phyloP scores from a whole-genome alignment of 2,888 invertebrate genomes.

The Chalcosyrphus nemorum region DNA sequence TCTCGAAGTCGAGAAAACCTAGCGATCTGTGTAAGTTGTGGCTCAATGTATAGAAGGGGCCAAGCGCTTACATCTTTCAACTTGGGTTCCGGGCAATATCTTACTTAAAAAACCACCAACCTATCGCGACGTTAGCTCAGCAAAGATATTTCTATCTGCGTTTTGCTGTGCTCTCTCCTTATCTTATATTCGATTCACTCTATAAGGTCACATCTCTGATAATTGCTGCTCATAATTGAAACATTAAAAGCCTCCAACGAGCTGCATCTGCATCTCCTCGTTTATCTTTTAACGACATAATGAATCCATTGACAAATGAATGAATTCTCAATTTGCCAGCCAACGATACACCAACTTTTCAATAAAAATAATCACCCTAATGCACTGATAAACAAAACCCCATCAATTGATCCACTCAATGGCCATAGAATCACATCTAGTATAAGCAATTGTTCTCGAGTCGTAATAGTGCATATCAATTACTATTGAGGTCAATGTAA shows the following conservation, averaged over 20 bases:
- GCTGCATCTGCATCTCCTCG: neutral
- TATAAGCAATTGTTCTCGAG: constrained; percentile 12
- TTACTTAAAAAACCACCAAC: too few species aligned
- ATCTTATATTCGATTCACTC: too few species aligned
- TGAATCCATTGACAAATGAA: constrained; percentile 40
- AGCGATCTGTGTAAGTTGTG: too few species aligned
- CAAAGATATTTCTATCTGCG: too few species aligned
- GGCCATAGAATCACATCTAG: constrained; percentile 4
- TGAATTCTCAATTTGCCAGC: constrained; percentile 1
- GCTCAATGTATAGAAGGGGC: too few species aligned
- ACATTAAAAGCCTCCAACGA: neutral
- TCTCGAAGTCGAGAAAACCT: too few species aligned
- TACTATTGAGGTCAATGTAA: constrained; percentile 64
- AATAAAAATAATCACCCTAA: constrained; percentile 48
- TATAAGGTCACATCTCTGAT: too few species aligned
- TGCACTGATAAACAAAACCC: constrained; percentile 43
- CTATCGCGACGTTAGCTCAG: too few species aligned
- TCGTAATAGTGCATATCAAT: constrained; percentile 60
- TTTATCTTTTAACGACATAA: constrained; percentile 2
- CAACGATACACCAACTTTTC: neutral
- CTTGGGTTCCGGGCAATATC: too few species aligned
- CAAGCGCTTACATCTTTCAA: too few species aligned
- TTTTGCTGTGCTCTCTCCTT: too few species aligned
- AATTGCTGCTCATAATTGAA: neutral
- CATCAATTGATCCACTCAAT: constrained; percentile 42